phyloP scores from a whole-genome alignment of 2,113 vertebrate genomes.

The Azemiops feae region DNA sequence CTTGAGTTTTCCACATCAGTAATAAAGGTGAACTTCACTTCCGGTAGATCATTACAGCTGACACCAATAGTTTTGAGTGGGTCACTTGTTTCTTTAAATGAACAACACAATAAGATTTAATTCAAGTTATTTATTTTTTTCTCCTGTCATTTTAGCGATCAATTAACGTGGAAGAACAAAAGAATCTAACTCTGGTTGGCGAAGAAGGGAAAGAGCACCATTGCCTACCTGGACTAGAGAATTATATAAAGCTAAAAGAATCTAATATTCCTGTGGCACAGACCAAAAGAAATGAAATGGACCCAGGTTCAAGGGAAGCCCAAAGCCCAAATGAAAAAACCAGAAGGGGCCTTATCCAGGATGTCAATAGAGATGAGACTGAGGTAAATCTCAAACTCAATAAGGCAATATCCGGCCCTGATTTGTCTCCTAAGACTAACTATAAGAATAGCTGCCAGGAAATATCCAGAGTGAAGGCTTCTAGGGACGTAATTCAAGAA shows the following conservation, averaged over 20 bases:
- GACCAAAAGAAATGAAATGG: slow-evolving; percentile 12
- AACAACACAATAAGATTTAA: slow-evolving; percentile 17
- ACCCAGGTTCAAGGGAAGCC: slow-evolving; percentile 30
- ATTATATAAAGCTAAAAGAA: slow-evolving; percentile 48
- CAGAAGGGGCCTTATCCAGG: not conserved
- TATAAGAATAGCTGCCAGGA: slow-evolving; percentile 15
- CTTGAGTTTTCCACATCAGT: not conserved
- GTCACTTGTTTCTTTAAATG: not conserved
- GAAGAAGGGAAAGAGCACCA: slow-evolving; percentile 45
- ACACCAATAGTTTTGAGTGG: not conserved
- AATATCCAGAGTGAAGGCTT: slow-evolving; percentile 3
- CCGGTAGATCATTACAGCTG: not conserved
- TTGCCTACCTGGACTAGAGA: slow-evolving; percentile 41
- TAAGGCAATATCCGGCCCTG: not conserved
- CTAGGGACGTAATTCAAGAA: not conserved
- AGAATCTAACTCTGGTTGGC: slow-evolving; percentile 20
- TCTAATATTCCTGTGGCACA: slow-evolving; percentile 22
- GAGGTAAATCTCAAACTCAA: slow-evolving; percentile 33
- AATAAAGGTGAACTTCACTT: not conserved
- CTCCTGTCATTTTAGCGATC: slow-evolving; percentile 38
- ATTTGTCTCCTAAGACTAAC: slow-evolving; percentile 22
- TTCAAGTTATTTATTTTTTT: not conserved
- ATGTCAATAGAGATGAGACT: not conserved
- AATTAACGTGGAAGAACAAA: slow-evolving; percentile 34
- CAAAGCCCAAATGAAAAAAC: slow-evolving; percentile 32